Conservation (phyloP, 2,113 vertebrate genomes). For the Cyanoderma ruficeps region DNA sequence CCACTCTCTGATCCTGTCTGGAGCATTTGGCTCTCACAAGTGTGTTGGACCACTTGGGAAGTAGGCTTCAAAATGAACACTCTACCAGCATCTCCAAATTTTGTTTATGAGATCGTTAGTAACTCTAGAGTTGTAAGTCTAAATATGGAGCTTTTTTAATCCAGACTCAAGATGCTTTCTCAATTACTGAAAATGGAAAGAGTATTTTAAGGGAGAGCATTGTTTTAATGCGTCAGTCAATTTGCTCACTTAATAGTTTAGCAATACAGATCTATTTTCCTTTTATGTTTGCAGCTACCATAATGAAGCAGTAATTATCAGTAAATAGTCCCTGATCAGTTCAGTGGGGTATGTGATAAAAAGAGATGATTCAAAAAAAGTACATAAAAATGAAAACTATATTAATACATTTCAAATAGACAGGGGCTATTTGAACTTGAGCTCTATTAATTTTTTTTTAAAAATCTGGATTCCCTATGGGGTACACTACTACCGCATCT, state of each 20-base stretch:
- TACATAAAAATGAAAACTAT: neutral
- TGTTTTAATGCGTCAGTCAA: neutral
- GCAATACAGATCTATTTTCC: neutral
- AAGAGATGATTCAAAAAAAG: neutral
- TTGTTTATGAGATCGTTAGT: neutral
- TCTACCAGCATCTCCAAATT: neutral
- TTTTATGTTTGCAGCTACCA: neutral
- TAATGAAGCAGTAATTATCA: neutral
- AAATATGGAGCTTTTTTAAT: neutral
- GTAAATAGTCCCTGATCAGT: neutral
- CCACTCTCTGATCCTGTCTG: neutral
- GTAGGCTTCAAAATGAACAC: neutral
- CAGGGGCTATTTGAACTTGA: neutral
- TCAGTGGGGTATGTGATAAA: neutral
- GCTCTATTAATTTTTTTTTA: accelerated
- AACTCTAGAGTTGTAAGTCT: neutral
- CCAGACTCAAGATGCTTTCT: neutral
- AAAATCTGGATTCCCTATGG: neutral
- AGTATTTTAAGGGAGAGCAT: neutral
- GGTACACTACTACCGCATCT: neutral
- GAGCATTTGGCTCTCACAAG: neutral
- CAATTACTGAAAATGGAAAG: neutral
- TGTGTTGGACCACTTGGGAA: neutral
- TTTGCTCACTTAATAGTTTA: neutral
- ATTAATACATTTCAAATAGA: neutral